Base-by-base conservation (phyloP, 2,797 vertebrate species). In the Peromyscus attwateri region DNA sequence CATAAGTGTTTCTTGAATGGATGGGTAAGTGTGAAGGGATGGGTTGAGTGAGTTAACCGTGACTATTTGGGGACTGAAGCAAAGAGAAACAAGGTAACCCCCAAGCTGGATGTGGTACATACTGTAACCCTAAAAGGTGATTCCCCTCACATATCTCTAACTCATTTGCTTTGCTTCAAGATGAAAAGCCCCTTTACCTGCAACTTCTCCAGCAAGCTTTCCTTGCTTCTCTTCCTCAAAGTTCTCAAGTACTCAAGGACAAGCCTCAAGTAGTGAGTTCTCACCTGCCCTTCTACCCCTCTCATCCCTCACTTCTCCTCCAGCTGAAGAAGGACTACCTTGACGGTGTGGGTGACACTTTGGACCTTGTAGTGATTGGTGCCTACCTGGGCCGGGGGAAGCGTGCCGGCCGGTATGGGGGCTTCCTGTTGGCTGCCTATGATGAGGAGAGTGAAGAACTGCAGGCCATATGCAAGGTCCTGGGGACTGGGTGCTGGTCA, bases 241-340 rank as follows among this genome's bases (percentile, higher is more conserved):
- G 19, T 62, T 37, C 60, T 4, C 27, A 66, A 37, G 9, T 7
- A 3, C 49, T 10, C 31, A 1, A 3, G 0, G 0, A 25, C 4
- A 14, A 34, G 13, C 49, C 49, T 23, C 37, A 9, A 4, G 40
- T 10, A n/a, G 40, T 0, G 3, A 57, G 52, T 3, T 0, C 46
- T 5, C 0, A 37, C 7, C 23, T 11, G 6, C 66, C 25, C 14
- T 64, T n/a, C 34, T 71, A 0, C 0, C 1, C 21, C 43, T 34
- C 55, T 91, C 64, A 92, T 27, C 73, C 66, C 75, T 62, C 1
- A 3, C 12, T 80, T 52, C 25, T 34, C 43, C 85, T 29, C 0
- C 97, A 99, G 99, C 95, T 99, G 95, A 99, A 99, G 98, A 99
- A 99, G 98, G 99, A 99, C 96, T 99, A 99, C 96, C 98, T 99